These are phyloP conservation scores for Mobula hypostoma DNA, from an alignment of 2,113 vertebrate species.

Conservation along the genomic window DNA sequence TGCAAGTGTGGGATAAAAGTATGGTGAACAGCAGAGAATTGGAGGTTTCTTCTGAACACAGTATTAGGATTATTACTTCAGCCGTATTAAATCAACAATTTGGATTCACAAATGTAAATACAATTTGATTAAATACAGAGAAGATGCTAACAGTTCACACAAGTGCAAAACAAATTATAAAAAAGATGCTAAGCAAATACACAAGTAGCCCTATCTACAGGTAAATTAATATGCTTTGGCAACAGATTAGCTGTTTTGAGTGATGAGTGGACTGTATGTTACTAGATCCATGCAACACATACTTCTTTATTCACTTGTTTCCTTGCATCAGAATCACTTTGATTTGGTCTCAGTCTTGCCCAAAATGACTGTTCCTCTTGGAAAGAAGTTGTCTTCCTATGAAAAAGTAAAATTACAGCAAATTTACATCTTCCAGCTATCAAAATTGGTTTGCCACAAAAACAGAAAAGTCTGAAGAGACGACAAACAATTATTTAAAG, in stretches of 20 bases:
- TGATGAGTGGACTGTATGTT: background rate
- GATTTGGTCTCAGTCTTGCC: constrained; percentile 38
- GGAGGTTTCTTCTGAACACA: background rate
- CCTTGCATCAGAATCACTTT: constrained; percentile 48
- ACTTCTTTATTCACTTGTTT: constrained; percentile 41
- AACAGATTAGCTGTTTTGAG: background rate
- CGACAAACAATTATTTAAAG: background rate
- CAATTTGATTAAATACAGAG: too few species aligned
- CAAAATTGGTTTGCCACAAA: background rate
- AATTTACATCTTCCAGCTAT: background rate
- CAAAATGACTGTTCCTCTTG: constrained; percentile 44
- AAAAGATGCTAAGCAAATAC: background rate
- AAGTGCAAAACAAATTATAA: background rate
- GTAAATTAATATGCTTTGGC: background rate
- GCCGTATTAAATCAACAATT: background rate
- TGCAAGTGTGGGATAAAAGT: background rate
- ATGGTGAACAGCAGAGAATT: background rate
- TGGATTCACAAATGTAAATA: background rate
- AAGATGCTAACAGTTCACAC: background rate
- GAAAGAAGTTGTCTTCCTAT: constrained; percentile 46
- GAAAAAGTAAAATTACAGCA: constrained; percentile 19
- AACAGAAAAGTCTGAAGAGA: background rate
- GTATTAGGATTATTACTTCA: background rate
- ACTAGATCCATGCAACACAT: background rate
- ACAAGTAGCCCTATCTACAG: background rate